A percentile compares a stretch with the other conserved stretches of the same genome.
Evolutionary conservation across 2,888 invertebrate genomes (phyloP).

Genomic region (Alcis repandata): DNA sequence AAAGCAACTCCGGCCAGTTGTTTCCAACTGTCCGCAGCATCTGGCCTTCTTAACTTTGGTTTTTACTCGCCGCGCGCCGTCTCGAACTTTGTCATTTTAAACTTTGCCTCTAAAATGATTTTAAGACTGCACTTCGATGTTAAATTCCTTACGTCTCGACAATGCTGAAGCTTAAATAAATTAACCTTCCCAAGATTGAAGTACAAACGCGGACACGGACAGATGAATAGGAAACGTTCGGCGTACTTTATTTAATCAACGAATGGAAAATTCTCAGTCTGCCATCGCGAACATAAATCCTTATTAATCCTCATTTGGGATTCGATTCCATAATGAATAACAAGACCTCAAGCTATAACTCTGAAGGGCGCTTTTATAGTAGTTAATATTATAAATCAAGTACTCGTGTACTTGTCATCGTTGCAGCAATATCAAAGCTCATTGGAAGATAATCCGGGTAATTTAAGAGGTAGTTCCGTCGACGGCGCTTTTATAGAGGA

Average conservation of each 20-base stretch:
- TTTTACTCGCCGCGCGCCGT: slow-evolving; percentile 68
- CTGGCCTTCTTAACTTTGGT: slow-evolving; percentile 78
- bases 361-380: slow-evolving; percentile 65
- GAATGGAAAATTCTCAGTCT: slow-evolving; percentile 62
- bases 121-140: slow-evolving; percentile 50
- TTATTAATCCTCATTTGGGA: slow-evolving; percentile 79
- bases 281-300: slow-evolving; percentile 70
- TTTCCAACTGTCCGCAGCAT: slow-evolving; percentile 84
- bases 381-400: slow-evolving; percentile 76
- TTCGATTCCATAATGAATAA: slow-evolving; percentile 74
- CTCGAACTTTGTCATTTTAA: slow-evolving; percentile 80
- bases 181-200: slow-evolving; percentile 58
- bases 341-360: slow-evolving; percentile 66
- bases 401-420: slow-evolving; percentile 76
- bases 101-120: slow-evolving; percentile 68
- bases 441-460: slow-evolving; percentile 65
- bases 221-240: slow-evolving; percentile 68
- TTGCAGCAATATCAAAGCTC: slow-evolving; percentile 69
- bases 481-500: slow-evolving; percentile 56
- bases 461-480: slow-evolving; percentile 65
- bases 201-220: slow-evolving; percentile 63
- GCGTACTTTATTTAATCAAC: slow-evolving; percentile 62
- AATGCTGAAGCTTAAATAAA: slow-evolving; percentile 48
- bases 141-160: slow-evolving; percentile 37
- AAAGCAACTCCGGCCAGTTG: slow-evolving; percentile 79